Conservation (phyloP, 2,113 vertebrate species). For the Acanthochromis polyacanthus region DNA sequence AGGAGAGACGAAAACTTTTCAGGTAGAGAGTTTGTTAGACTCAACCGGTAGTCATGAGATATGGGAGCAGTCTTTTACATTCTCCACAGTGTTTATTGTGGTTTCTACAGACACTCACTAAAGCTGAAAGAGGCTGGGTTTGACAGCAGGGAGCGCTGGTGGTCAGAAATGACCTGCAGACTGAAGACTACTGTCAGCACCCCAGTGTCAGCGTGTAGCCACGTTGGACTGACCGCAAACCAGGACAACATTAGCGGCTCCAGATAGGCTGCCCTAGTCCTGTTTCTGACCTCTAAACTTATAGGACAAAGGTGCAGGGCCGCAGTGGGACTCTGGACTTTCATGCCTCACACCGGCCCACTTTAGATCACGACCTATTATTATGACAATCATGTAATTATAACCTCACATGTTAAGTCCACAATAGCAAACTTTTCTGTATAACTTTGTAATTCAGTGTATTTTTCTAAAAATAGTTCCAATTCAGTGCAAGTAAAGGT, state of each 20-base stretch:
- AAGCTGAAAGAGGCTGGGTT: not conserved
- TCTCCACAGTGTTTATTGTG: not conserved
- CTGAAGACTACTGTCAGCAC: not conserved
- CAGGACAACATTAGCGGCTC: not conserved
- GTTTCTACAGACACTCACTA: not conserved
- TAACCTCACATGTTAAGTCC: too few species aligned
- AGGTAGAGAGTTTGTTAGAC: conserved; percentile 38
- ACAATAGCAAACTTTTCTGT: too few species aligned
- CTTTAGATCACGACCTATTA: too few species aligned
- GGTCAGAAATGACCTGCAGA: not conserved
- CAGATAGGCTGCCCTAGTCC: too few species aligned
- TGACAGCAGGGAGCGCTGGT: not conserved
- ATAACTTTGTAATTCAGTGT: too few species aligned
- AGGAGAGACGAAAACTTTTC: conserved; percentile 42
- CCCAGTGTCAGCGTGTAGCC: not conserved
- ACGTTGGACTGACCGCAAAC: not conserved
- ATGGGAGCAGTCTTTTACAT: not conserved
- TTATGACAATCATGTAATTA: too few species aligned
- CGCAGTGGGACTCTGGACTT: too few species aligned
- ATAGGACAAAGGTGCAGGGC: too few species aligned
- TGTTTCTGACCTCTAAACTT: too few species aligned
- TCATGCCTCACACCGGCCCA: too few species aligned
- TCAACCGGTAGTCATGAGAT: conserved; percentile 45
- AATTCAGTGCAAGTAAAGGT: too few species aligned
- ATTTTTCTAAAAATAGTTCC: too few species aligned